Percentiles rank a stretch among this genome's conserved stretches.
These are phyloP conservation scores for Sphaeridia pumilis DNA, from an alignment of 2,888 invertebrate species.

Conservation along the genomic window DNA sequence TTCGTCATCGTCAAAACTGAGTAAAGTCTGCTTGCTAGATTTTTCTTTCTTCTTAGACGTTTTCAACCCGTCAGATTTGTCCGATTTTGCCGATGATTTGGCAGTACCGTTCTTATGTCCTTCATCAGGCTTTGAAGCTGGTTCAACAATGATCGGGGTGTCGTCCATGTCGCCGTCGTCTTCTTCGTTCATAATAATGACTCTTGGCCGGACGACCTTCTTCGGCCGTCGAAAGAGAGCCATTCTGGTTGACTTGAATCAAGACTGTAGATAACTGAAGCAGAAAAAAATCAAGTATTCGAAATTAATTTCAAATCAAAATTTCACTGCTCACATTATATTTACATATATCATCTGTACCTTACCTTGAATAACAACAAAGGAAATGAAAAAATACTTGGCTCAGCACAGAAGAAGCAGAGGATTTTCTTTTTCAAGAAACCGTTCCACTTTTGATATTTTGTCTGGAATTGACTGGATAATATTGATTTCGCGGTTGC, in stretches of 20 bases:
- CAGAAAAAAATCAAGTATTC: too few species aligned
- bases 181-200: conserved; percentile 26
- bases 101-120: not conserved
- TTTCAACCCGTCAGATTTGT: not conserved
- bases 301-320: too few species aligned
- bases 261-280: too few species aligned
- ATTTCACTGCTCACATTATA: too few species aligned
- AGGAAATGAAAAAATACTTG: too few species aligned
- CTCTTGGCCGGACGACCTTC: conserved; percentile 29
- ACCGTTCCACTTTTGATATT: too few species aligned
- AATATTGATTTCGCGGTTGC: too few species aligned
- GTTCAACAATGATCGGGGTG: conserved; percentile 12
- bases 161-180: conserved; percentile 33
- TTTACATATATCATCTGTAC: too few species aligned
- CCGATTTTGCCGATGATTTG: not conserved
- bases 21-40: conserved; percentile 13
- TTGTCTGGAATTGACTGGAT: too few species aligned
- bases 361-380: too few species aligned
- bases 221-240: conserved; percentile 32
- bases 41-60: conserved; percentile 6
- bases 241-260: not conserved
- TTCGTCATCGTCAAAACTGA: conserved; percentile 36
- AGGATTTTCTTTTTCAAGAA: too few species aligned
- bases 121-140: not conserved
- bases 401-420: too few species aligned